These are phyloP conservation scores for Nephrotoma flavescens DNA, from an alignment of 2,888 invertebrate species.

Conservation along the genomic window DNA sequence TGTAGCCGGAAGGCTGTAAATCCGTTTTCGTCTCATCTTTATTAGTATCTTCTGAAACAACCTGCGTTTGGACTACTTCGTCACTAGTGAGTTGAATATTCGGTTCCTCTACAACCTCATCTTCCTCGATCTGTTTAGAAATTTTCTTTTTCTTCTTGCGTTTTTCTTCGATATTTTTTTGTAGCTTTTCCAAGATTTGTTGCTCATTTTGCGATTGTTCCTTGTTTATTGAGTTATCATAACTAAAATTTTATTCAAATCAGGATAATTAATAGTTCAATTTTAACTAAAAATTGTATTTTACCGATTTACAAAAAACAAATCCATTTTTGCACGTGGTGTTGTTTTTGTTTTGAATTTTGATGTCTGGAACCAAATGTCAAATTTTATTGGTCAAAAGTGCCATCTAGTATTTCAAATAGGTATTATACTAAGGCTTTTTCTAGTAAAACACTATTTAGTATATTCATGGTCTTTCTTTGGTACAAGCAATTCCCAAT, in stretches of 20 bases:
- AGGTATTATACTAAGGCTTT: not conserved
- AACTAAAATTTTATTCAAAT: constrained; percentile 24
- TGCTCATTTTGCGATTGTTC: constrained; percentile 36
- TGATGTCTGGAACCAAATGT: not conserved
- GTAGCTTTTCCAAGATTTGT: constrained; percentile 40
- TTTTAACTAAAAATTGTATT: constrained; percentile 3
- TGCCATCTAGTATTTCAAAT: not conserved
- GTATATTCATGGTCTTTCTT: too few relatives aligned
- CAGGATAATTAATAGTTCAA: not conserved
- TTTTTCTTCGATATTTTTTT: constrained; percentile 41
- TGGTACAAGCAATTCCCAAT: too few relatives aligned
- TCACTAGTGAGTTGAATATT: not conserved
- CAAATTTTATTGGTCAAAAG: not conserved
- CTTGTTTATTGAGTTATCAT: constrained; percentile 32
- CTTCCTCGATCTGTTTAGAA: constrained; percentile 19
- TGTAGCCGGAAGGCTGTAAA: constrained; percentile 34
- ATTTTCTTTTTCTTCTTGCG: constrained; percentile 22
- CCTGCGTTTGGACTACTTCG: not conserved
- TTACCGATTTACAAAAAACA: constrained; percentile 57
- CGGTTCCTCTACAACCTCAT: constrained; percentile 20
- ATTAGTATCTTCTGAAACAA: constrained; percentile 10
- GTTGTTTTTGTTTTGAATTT: not conserved
- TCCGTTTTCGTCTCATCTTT: constrained; percentile 12
- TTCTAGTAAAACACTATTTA: not conserved
- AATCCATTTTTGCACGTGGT: constrained; percentile 37